phyloP scores from a whole-genome alignment of 2,888 invertebrate species.

The Epiblema foenella region DNA sequence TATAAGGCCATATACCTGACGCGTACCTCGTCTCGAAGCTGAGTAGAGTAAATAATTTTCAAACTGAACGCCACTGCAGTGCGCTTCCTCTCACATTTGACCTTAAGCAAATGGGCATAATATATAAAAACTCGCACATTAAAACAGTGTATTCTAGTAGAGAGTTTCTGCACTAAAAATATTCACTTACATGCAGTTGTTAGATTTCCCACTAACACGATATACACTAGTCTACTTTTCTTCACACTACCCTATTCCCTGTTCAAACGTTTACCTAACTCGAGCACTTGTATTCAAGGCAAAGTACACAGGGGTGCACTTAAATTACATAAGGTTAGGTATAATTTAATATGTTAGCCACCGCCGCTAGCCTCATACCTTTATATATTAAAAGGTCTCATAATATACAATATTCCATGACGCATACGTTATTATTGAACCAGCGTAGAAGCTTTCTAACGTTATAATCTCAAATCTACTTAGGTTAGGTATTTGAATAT shows the following conservation, averaged over 20 bases:
- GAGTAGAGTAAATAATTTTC: too few species aligned
- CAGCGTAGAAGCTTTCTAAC: not conserved
- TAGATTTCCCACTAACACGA: too few species aligned
- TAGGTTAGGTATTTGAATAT: slow-evolving; percentile 8
- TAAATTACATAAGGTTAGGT: slow-evolving; percentile 10
- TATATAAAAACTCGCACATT: too few species aligned
- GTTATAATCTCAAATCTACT: slow-evolving; percentile 9
- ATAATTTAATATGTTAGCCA: slow-evolving; percentile 1
- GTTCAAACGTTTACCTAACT: not conserved
- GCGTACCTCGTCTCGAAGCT: too few species aligned
- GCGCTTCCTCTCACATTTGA: too few species aligned
- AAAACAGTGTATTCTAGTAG: too few species aligned
- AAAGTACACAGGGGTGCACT: not conserved
- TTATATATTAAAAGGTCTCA: not conserved
- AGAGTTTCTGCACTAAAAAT: too few species aligned
- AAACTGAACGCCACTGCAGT: too few species aligned
- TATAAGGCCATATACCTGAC: too few species aligned
- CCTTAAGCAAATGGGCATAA: too few species aligned
- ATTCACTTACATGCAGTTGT: too few species aligned
- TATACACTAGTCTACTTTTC: not conserved
- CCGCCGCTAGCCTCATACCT: not conserved
- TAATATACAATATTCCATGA: not conserved
- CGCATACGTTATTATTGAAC: not conserved
- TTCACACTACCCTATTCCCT: not conserved
- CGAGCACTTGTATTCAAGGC: slow-evolving; percentile 1